Base-by-base conservation (phyloP, 2,888 invertebrate species). In the Orchesellides sinensis region DNA sequence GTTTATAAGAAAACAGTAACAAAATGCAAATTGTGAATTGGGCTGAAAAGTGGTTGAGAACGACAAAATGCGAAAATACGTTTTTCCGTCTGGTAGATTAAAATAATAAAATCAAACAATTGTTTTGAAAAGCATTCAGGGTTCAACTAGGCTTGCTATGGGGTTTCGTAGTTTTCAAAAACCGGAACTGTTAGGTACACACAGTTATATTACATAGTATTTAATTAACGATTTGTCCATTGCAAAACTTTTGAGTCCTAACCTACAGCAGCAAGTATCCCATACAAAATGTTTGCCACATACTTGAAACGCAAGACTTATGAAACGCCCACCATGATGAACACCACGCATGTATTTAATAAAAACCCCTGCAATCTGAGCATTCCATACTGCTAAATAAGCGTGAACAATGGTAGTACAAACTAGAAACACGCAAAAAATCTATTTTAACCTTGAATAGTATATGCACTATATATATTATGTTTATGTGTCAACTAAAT, bases 361-460 rank as follows among this genome's bases (percentile, higher is more conserved):
- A 14, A 73, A 23, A 47, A 35, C 3, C 6, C 29, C 2, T 32
- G 17, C 19, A n/a, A 8, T 54, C 29, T 52, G 29, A 32, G n/a
- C n/a, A n/a, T n/a, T n/a, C n/a, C 29, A 25, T 19, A 12, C 3
- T 70, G 52, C 27, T 29, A 25, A 52, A 14, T 6, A 40, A 49
- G 61, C 49, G 27, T 35, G 29, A 27, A 21, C 45, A 56, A 63
- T 56, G 72, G 45, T 40, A 21, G 14, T 23, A 74, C 23, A 47
- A 40, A 52, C 4, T 63, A n/a, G n/a, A n/a, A 21, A 19, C 61
- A 66, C 56, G 54, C 66, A 66, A 75, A 75, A 45, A 75, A 35
- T 56, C 66, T 17, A 66, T 45, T 52, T 35, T 65, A 75, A 66
- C 75, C 75, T 75, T 74, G 74, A 74, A 74, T 40, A 52, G 14